These are phyloP conservation scores for Oryzias celebensis DNA, from an alignment of 2,113 vertebrate species.

Conservation along the genomic window DNA sequence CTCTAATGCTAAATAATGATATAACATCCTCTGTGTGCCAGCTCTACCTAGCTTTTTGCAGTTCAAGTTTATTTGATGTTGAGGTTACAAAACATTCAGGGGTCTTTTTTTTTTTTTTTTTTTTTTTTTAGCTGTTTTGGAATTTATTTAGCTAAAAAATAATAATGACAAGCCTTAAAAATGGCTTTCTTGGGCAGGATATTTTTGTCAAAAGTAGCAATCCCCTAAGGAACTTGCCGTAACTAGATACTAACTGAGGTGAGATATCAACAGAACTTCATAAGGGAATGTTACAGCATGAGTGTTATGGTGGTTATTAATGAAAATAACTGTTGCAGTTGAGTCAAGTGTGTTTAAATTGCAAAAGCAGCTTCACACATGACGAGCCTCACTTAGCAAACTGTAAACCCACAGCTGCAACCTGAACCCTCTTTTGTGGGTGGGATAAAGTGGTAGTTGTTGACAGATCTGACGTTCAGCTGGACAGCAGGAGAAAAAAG, in stretches of 20 bases:
- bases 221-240: background rate
- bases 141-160: too few species aligned
- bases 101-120: too few species aligned
- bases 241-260: background rate
- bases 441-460: constrained; percentile 72
- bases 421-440: constrained; percentile 69
- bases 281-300: constrained; percentile 27
- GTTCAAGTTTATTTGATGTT: too few species aligned
- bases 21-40: too few species aligned
- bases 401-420: constrained; percentile 54
- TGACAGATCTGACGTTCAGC: constrained; percentile 77
- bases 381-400: constrained; percentile 58
- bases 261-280: background rate
- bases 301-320: background rate
- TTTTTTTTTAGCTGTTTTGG: too few species aligned
- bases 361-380: constrained; percentile 32
- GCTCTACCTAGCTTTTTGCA: too few species aligned
- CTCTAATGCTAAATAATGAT: too few species aligned
- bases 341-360: constrained; percentile 25
- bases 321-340: background rate
- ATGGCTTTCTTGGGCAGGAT: too few species aligned
- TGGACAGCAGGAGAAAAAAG: constrained; percentile 44
- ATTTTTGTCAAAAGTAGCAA: background rate
- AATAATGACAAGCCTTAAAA: too few species aligned
- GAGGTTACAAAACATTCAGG: too few species aligned